These are phyloP conservation scores for Drosophila yakuba DNA, from an alignment of 1,140 invertebrate genomes.

Conservation along the genomic window DNA sequence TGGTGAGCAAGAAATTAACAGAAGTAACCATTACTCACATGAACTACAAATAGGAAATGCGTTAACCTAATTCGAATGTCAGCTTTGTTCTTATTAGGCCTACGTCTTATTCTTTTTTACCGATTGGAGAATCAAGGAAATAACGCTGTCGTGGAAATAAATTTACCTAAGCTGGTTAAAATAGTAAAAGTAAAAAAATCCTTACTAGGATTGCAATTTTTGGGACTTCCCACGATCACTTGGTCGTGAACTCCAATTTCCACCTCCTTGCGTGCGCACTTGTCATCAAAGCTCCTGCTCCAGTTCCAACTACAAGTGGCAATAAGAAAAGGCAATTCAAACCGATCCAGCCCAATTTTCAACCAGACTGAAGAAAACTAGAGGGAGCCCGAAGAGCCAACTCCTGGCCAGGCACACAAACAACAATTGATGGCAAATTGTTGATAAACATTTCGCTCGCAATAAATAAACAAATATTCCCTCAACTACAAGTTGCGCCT, in stretches of 20 bases:
- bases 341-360: neutral
- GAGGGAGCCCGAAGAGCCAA: conserved; percentile 5
- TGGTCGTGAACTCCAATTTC: neutral
- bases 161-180: too few species aligned
- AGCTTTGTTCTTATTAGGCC: too few species aligned
- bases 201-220: too few species aligned
- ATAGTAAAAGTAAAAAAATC: too few species aligned
- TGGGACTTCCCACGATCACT: conserved; percentile 25
- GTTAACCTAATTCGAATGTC: neutral
- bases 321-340: conserved; percentile 39
- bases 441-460: conserved; percentile 84
- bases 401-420: conserved; percentile 38
- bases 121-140: too few species aligned
- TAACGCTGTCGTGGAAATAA: neutral
- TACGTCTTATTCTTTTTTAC: too few species aligned
- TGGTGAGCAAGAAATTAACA: neutral
- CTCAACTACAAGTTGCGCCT: conserved; percentile 66
- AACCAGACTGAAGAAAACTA: conserved; percentile 18
- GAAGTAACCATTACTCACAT: too few species aligned
- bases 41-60: neutral
- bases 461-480: conserved; percentile 84
- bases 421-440: conserved; percentile 84
- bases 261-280: conserved; percentile 30
- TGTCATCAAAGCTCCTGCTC: conserved; percentile 41
- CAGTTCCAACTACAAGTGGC: conserved; percentile 46